phyloP scores from a whole-genome alignment of 2,797 vertebrate genomes.

The Catostomus latipinnis region DNA sequence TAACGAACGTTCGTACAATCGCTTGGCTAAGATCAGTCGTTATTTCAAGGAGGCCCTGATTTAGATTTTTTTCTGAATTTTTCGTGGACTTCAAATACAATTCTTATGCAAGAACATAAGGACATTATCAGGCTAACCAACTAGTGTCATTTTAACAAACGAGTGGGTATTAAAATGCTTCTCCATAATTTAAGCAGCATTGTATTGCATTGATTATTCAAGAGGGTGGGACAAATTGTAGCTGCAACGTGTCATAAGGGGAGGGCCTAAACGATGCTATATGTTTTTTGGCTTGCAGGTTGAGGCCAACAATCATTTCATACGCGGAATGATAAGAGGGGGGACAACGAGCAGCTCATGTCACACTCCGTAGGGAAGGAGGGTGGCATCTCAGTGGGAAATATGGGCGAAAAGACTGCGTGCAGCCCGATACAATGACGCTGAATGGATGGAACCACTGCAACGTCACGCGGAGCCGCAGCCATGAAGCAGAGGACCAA shows the following conservation, averaged over 20 bases:
- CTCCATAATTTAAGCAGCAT: slow-evolving; percentile 19
- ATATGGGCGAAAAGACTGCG: slow-evolving; percentile 74
- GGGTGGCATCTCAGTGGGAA: slow-evolving; percentile 74
- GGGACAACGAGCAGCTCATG: slow-evolving; percentile 59
- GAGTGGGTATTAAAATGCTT: background rate
- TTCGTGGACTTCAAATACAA: background rate
- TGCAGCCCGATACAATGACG: slow-evolving; percentile 74
- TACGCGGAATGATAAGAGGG: slow-evolving; percentile 65
- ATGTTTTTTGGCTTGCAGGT: slow-evolving; percentile 78
- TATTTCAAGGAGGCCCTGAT: no score
- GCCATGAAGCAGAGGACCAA: slow-evolving; percentile 78
- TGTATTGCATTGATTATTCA: slow-evolving; percentile 32
- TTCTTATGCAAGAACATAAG: background rate
- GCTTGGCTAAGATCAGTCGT: no score
- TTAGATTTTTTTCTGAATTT: background rate
- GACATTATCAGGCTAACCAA: background rate
- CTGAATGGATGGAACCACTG: slow-evolving; percentile 85
- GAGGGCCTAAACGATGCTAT: slow-evolving; percentile 72
- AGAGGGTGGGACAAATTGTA: slow-evolving; percentile 76
- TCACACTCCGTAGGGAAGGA: slow-evolving; percentile 61
- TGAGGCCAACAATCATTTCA: slow-evolving; percentile 75
- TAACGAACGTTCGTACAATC: no score
- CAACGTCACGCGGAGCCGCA: slow-evolving; percentile 85
- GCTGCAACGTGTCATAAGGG: slow-evolving; percentile 77
- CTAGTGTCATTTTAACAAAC: background rate